phyloP scores from a whole-genome alignment of 2,113 vertebrate genomes.

The Turnix velox region DNA sequence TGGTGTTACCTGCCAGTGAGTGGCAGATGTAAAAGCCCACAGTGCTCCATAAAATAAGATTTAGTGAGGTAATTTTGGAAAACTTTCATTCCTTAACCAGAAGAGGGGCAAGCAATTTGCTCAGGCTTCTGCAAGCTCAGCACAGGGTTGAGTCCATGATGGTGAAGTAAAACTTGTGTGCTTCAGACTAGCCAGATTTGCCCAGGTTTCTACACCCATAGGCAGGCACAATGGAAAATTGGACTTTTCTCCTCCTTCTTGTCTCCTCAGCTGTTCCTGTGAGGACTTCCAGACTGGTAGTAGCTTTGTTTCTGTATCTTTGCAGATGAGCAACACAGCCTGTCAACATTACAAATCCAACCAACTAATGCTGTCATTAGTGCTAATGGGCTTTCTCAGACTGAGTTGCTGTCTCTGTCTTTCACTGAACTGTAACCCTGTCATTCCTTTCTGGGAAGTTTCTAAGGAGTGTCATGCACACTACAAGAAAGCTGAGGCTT shows the following conservation, averaged over 20 bases:
- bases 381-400: not conserved
- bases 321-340: not conserved
- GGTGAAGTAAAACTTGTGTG: not conserved
- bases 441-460: not conserved
- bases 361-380: not conserved
- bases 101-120: not conserved
- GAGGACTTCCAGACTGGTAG: not conserved
- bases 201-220: not conserved
- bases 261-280: not conserved
- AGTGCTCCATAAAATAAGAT: not conserved
- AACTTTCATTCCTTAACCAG: not conserved
- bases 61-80: not conserved
- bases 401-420: not conserved
- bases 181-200: not conserved
- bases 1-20: not conserved
- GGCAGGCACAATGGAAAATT: not conserved
- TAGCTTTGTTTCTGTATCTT: not conserved
- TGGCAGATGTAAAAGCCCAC: not conserved
- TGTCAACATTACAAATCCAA: not conserved
- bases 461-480: fast-evolving
- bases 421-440: not conserved
- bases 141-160: not conserved
- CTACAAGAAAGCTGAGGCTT: not conserved
- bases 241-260: not conserved
- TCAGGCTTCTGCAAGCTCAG: not conserved